Base-by-base conservation (phyloP, 2,113 vertebrate species). In the Macroglossus sobrinus region DNA sequence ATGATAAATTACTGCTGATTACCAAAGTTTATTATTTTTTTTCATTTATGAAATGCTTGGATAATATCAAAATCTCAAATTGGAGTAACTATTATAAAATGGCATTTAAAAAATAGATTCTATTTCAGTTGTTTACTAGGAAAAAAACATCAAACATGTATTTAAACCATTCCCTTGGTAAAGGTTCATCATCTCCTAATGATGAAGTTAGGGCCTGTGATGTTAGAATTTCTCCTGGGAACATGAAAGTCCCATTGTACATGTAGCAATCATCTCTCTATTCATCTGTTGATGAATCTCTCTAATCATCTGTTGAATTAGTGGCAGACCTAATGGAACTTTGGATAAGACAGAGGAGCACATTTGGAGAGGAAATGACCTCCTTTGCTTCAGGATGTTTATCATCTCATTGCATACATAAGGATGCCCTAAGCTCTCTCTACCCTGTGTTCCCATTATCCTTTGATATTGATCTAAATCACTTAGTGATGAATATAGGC, bases 381-480 rank as follows among this genome's bases (percentile, higher is more conserved):
- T 16, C 43, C 2, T 78, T 59, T 35, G 6, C 14, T 4, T 74
- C 35, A 45, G 47, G 21, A 11, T 78, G 4, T 40, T 95, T 55
- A 22, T 59, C 16, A 30, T 15, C 11, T 85, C 43, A 14, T 30
- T 82, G 19, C 30, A 26, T 45, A 55, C 38, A n/a, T 3, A 22
- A 26, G 43, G 4, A 57, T 79, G 9, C 26, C 30, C 61, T 63
- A 45, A 75, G 30, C 12, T 61, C 93, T 74, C 9, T n/a, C 74
- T 66, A 53, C 11, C 57, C 61, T 69, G 55, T 33, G 2, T 95
- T 85, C 53, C 75, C 19, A 40, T 85, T 74, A 68, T 80, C 28
- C 72, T 94, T 74, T 91, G 85, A 24, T 94, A 97, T 94, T 82
- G 91, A 98, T 93, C 43, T 85, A 94, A 82, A 94, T 91, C 89